These are phyloP conservation scores for Lasioglossum zephyrum DNA, from an alignment of 2,888 invertebrate genomes.

Conservation along the genomic window DNA sequence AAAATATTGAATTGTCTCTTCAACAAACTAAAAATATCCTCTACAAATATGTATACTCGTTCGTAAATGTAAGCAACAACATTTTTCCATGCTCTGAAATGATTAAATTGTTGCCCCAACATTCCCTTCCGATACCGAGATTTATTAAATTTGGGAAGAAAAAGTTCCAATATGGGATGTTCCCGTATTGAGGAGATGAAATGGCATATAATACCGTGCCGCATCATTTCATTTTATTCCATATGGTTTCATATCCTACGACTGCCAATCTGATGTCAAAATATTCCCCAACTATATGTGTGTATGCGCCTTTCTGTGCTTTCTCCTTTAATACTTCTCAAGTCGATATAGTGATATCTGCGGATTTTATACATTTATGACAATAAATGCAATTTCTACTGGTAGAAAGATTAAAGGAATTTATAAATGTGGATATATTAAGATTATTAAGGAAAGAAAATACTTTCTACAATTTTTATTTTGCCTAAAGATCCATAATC, in stretches of 20 bases:
- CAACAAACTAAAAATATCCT: not conserved
- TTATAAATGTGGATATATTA: too few relatives aligned
- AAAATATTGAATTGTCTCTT: too few relatives aligned
- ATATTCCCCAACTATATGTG: not conserved
- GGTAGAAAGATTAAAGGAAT: not conserved
- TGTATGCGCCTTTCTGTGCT: not conserved
- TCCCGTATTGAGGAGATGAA: constrained; percentile 1
- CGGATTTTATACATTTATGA: too few relatives aligned
- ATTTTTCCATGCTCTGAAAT: not conserved
- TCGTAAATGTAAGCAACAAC: not conserved
- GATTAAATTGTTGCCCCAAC: not conserved
- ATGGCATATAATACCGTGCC: constrained; percentile 24
- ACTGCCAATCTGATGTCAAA: constrained; percentile 32
- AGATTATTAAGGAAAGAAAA: too few relatives aligned
- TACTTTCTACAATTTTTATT: too few relatives aligned
- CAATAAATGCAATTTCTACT: too few relatives aligned
- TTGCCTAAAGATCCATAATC: too few relatives aligned
- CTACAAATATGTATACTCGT: not conserved
- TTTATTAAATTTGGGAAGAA: not conserved
- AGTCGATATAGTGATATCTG: not conserved
- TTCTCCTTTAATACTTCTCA: not conserved
- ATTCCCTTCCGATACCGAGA: not conserved
- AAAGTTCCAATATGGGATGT: constrained; percentile 48
- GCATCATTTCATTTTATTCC: constrained; percentile 27
- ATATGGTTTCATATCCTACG: constrained; percentile 17